These are phyloP conservation scores for Podarcis siculus DNA, from an alignment of 2,797 vertebrate genomes.

Conservation along the genomic window DNA sequence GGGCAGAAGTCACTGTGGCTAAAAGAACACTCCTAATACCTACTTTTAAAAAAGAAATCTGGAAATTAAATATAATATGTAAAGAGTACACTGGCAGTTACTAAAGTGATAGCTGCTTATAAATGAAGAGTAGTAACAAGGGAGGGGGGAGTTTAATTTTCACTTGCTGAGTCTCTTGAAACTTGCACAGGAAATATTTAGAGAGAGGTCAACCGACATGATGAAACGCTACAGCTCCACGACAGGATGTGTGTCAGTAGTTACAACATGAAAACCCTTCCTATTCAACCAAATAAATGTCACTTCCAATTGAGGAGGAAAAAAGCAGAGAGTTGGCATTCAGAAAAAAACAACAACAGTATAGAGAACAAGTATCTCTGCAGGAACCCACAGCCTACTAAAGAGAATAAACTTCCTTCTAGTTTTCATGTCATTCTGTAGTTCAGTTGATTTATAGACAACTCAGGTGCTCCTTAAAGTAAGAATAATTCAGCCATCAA, in stretches of 20 bases:
- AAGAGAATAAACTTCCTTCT: neutral
- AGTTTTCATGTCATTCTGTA: neutral
- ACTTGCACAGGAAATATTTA: slow-evolving; percentile 53
- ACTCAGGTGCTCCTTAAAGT: neutral
- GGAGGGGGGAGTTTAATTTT: neutral
- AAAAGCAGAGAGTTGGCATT: neutral
- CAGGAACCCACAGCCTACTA: neutral
- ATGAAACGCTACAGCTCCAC: neutral
- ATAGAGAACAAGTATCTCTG: neutral
- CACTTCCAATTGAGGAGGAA: neutral
- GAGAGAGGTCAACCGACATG: slow-evolving; percentile 27
- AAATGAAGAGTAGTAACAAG: fast-evolving
- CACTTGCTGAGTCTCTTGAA: neutral
- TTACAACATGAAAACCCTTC: slow-evolving; percentile 6
- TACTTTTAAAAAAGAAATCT: neutral
- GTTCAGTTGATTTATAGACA: neutral
- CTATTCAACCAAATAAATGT: slow-evolving; percentile 23
- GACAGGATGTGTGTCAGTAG: neutral
- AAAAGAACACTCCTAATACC: neutral
- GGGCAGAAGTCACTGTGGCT: neutral
- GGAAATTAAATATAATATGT: neutral
- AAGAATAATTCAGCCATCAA: neutral
- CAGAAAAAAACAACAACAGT: neutral
- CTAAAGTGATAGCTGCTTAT: neutral
- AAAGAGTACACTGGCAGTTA: neutral